Evolutionary conservation across 1,140 invertebrate genomes (phyloP).

Genomic region (Leptoteleia sp.): DNA sequence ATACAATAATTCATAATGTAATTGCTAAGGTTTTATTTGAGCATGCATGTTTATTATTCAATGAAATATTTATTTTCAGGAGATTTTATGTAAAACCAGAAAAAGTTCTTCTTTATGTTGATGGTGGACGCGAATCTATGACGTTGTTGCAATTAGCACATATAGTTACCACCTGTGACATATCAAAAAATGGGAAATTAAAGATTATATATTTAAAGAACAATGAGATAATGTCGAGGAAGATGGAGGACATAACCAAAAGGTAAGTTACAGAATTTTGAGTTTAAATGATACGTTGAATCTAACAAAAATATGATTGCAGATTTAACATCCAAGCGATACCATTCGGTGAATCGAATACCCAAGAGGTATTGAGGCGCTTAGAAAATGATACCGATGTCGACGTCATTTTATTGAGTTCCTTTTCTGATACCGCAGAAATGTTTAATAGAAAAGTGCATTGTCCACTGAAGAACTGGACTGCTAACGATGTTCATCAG

Average conservation of each 20-base stretch:
- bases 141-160: conserved; percentile 67
- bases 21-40: background rate
- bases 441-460: conserved; percentile 43
- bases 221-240: conserved; percentile 8
- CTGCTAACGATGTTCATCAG: background rate
- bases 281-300: too few relatives aligned
- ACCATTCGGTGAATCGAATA: conserved; percentile 13
- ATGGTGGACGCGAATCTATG: conserved; percentile 65
- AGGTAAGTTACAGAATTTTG: conserved; percentile 59
- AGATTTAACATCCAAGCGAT: conserved; percentile 65
- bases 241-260: conserved; percentile 50
- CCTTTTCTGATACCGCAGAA: too few relatives aligned
- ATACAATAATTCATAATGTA: too few relatives aligned
- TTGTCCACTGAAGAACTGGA: conserved; percentile 44
- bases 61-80: conserved; percentile 57
- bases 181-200: conserved; percentile 43
- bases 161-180: conserved; percentile 41
- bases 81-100: conserved; percentile 64
- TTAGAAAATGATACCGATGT: too few relatives aligned
- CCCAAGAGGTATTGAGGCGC: conserved; percentile 23
- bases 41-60: background rate
- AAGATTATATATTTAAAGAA: conserved; percentile 35
- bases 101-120: conserved; percentile 65
- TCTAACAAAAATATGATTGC: conserved; percentile 28
- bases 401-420: too few relatives aligned